Conservation (phyloP, 2,888 invertebrate species). For the Cheilosia pagana region DNA sequence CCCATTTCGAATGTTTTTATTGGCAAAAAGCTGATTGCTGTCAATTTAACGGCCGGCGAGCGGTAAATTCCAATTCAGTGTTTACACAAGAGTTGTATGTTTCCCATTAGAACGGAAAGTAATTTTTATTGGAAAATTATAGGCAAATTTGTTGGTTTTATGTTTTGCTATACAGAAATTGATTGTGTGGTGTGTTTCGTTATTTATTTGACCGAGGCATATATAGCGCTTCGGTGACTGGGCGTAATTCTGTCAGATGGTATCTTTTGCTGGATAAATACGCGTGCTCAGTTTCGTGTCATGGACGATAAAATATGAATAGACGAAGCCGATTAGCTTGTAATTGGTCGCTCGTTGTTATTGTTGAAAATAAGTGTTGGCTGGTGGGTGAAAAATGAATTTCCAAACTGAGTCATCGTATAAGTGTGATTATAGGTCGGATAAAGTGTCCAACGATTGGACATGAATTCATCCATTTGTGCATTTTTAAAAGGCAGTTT, state of each 20-base stretch:
- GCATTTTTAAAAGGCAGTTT: too few relatives aligned
- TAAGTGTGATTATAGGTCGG: neutral
- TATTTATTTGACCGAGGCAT: neutral
- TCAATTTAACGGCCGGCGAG: neutral
- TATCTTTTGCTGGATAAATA: neutral
- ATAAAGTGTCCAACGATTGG: too few relatives aligned
- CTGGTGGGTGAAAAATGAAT: neutral
- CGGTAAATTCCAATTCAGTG: neutral
- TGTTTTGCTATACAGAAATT: neutral
- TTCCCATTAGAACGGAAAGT: neutral
- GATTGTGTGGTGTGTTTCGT: neutral
- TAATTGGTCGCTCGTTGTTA: constrained; percentile 6
- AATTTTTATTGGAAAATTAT: constrained; percentile 5
- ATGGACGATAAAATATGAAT: constrained; percentile 22
- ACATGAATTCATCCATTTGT: too few relatives aligned
- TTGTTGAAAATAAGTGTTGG: neutral
- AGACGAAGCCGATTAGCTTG: neutral
- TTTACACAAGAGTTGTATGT: neutral
- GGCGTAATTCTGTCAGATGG: constrained; percentile 6
- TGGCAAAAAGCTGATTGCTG: constrained; percentile 11
- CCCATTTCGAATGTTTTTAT: neutral
- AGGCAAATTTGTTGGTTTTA: neutral
- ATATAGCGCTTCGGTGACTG: neutral
- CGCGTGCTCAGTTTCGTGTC: constrained; percentile 5
- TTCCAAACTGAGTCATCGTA: neutral